Percentiles rank a stretch among this genome's conserved stretches.
phyloP scores from a whole-genome alignment of 2,113 vertebrate species.

The Scomber colias region DNA sequence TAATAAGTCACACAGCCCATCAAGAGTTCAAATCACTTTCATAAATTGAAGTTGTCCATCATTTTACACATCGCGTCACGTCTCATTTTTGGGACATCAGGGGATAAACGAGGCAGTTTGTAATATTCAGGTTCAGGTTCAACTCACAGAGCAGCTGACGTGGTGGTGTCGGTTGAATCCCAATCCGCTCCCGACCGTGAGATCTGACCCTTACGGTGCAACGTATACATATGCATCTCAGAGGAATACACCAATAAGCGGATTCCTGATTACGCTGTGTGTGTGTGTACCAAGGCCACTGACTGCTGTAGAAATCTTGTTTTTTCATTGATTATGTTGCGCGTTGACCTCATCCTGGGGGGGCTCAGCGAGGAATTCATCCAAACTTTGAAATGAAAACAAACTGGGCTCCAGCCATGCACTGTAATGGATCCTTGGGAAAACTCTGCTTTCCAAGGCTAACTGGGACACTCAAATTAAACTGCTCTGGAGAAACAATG shows the following conservation, averaged over 20 bases:
- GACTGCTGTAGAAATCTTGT: conserved; percentile 3
- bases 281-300: background rate
- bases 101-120: background rate
- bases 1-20: conserved; percentile 1
- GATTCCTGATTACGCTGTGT: conserved; percentile 17
- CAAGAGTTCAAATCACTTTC: background rate
- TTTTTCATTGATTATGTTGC: conserved; percentile 43
- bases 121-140: background rate
- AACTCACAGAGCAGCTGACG: conserved; percentile 3
- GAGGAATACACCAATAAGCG: conserved; percentile 6
- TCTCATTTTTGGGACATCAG: background rate
- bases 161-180: background rate
- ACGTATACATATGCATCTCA: background rate
- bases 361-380: conserved; percentile 50
- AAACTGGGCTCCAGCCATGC: conserved; percentile 52
- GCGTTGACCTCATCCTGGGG: conserved; percentile 44
- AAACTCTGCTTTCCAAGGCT: conserved; percentile 42
- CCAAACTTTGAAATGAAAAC: conserved; percentile 66
- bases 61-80: background rate
- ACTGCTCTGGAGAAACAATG: conserved; percentile 48
- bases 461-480: conserved; percentile 52
- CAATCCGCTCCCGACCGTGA: background rate
- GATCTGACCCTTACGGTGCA: conserved; percentile 14
- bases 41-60: conserved; percentile 9
- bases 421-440: conserved; percentile 71